Evolutionary conservation across 2,797 vertebrate genomes (phyloP).

Genomic region (Cercopithecus hamlyni): DNA sequence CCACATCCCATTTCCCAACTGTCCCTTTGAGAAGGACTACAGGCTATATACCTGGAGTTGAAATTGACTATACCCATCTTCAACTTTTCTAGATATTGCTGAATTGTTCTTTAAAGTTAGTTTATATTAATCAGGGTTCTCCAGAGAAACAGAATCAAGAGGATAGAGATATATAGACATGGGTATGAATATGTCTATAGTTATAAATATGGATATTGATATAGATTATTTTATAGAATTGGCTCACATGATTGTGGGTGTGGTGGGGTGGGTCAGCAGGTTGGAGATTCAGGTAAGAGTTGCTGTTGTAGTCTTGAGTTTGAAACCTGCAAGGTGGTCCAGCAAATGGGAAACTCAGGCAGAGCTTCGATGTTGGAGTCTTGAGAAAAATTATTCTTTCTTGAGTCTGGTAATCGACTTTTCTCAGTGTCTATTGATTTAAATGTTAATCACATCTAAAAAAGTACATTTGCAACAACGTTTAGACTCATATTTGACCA

Average conservation of each 20-base stretch:
- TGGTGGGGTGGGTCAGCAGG: not conserved
- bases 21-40: not conserved
- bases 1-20: not conserved
- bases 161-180: not conserved
- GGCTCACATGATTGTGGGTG: not conserved
- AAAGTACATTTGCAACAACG: not conserved
- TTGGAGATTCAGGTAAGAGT: not conserved
- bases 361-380: not conserved
- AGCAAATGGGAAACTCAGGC: not conserved
- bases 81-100: not conserved
- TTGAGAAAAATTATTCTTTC: not conserved
- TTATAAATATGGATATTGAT: not conserved
- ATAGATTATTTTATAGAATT: not conserved
- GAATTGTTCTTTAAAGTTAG: not conserved
- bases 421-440: not conserved
- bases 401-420: not conserved
- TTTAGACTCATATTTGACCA: not conserved
- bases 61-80: not conserved
- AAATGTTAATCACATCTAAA: not conserved
- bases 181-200: not conserved
- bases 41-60: not conserved
- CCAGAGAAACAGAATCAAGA: not conserved
- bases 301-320: not conserved
- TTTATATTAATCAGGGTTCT: not conserved
- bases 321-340: not conserved